Base-by-base conservation (phyloP, 2,797 vertebrate genomes). In the Pachyuromys duprasi region DNA sequence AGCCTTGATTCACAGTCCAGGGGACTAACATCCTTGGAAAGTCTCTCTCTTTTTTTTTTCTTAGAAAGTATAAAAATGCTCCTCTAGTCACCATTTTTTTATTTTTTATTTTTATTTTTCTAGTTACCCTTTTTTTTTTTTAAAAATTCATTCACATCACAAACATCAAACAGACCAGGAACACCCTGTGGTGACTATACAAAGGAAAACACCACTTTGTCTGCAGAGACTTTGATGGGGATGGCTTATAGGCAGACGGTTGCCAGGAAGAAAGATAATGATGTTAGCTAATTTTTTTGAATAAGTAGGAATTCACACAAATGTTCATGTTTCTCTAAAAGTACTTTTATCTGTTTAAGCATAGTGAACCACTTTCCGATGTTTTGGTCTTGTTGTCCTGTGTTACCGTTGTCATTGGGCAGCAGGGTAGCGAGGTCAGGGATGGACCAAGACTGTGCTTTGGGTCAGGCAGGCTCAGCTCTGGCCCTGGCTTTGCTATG, bases 11-110 rank as follows among this genome's bases (percentile, higher is more conserved):
- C 67, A 69, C 7, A 89, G 80, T 79, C 42, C 76, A 63, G 39
- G 11, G 9, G n/a, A 15, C 74, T 83, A 55, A 39, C 55, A 45
- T 62, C 33, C 39, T 91, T 86, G 55, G 63, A 90, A 87, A 95
- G 45, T 83, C 39, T 55, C 76, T 28, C 86, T 49, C 4, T 49
- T 49, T 90, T 96, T 62, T 57, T 90, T 95, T 62, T 88, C 70
- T 94, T 28, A 86, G 74, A 24, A 90, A 17, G 80, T 70, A 20
- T 92, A 69, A 94, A 95, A 97, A 33, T 78, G 81, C 76, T 63
- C 24, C 22, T 74, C 3, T 12, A 74, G 39, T 81, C 53, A 75
- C 22, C 72, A 8, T 20, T 28, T 93, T 89, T 57, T 69, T 65
- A 82, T 42, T 72, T 53, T 39, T 49, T 11, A 49, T 49, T 11